Percentiles rank a stretch among this genome's conserved stretches.
Conservation (phyloP, 64 coral and sea anemone genomes). For the Dendronephthya gigantea region DNA sequence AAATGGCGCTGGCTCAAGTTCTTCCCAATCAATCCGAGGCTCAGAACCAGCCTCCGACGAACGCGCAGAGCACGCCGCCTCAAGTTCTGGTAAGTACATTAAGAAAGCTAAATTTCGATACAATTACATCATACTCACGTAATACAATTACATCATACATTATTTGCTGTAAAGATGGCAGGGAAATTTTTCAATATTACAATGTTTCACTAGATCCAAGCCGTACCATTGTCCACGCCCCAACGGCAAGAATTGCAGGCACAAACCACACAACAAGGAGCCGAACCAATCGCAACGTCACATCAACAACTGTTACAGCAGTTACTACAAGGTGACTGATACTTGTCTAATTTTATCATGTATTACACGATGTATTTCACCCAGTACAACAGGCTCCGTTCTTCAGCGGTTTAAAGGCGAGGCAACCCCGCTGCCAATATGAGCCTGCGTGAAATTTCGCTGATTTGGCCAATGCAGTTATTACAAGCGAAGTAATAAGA, state of each 20-base stretch:
- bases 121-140: too few species aligned
- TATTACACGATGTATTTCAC: background rate
- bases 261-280: background rate
- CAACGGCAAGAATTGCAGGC: background rate
- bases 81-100: background rate
- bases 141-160: too few species aligned
- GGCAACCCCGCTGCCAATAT: too few species aligned
- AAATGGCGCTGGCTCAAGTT: constrained; percentile 7
- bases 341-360: background rate
- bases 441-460: too few species aligned
- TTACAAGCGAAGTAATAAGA: too few species aligned
- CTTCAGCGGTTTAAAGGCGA: too few species aligned
- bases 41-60: background rate
- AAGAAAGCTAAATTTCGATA: too few species aligned
- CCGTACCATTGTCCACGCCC: background rate
- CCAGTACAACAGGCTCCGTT: too few species aligned
- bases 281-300: background rate
- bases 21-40: background rate
- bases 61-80: background rate
- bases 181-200: too few species aligned
- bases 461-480: too few species aligned
- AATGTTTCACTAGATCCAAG: background rate
- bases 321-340: constrained; percentile 6
- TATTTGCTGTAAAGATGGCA: too few species aligned
- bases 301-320: constrained; percentile 7